These are phyloP conservation scores for Trachemys scripta DNA, from an alignment of 2,113 vertebrate genomes.

Conservation along the genomic window DNA sequence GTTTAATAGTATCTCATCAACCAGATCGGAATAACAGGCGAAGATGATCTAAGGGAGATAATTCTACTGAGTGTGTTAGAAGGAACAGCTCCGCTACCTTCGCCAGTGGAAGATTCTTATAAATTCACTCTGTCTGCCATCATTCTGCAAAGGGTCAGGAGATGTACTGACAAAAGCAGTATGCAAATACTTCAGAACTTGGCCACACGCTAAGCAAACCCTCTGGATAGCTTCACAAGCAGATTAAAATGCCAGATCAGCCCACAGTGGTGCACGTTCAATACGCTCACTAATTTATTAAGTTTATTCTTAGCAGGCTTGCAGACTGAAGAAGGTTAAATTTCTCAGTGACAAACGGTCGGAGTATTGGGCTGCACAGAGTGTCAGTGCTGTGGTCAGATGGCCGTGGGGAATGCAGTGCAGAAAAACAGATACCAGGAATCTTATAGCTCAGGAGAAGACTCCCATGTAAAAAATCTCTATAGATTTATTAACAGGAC, in stretches of 20 bases:
- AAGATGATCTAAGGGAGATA: conserved; percentile 68
- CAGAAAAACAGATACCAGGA: not conserved
- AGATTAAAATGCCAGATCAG: conserved; percentile 77
- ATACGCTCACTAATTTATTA: conserved; percentile 73
- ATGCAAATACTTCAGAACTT: conserved; percentile 76
- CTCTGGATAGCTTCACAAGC: conserved; percentile 76
- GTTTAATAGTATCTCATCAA: conserved; percentile 65
- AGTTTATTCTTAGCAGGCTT: conserved; percentile 77
- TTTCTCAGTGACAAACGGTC: conserved; percentile 70
- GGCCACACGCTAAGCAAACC: conserved; percentile 80
- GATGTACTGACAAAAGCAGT: conserved; percentile 79
- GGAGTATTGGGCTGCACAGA: conserved; percentile 25
- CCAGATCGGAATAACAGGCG: not conserved
- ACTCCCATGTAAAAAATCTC: not conserved
- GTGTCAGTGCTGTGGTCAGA: not conserved
- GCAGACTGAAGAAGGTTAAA: conserved; percentile 73
- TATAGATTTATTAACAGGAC: not conserved
- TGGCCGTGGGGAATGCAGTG: not conserved
- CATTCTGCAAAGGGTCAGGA: conserved; percentile 69
- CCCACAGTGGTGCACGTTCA: conserved; percentile 67
- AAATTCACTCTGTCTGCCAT: conserved; percentile 76
- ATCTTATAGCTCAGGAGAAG: not conserved
- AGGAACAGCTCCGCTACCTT: conserved; percentile 54
- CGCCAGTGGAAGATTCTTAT: conserved; percentile 75
- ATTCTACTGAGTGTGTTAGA: conserved; percentile 36